Percentiles rank a stretch among this genome's conserved stretches.
phyloP scores from a whole-genome alignment of 1,140 invertebrate genomes.

The Ceratosolen solmsi region DNA sequence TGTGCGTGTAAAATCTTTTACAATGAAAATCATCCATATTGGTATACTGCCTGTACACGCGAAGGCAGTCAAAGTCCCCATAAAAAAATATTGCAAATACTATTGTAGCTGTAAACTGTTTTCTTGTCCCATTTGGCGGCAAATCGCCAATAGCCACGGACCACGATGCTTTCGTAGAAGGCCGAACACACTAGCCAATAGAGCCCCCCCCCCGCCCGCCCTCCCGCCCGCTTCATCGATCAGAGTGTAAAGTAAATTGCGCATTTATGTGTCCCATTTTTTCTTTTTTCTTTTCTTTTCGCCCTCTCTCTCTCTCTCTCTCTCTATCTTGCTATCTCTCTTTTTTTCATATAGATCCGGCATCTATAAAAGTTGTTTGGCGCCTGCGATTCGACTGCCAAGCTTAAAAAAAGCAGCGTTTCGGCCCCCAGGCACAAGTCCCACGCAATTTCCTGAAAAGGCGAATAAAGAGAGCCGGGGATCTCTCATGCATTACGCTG shows the following conservation, averaged over 20 bases:
- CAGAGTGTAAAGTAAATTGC: neutral
- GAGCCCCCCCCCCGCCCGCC: too few relatives aligned
- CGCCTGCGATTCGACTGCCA: too few relatives aligned
- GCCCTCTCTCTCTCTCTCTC: too few relatives aligned
- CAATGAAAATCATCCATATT: neutral
- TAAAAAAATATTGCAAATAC: neutral
- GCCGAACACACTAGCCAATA: neutral
- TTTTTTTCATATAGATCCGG: neutral
- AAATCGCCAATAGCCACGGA: neutral
- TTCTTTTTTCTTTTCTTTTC: too few relatives aligned
- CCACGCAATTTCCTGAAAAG: slow-evolving; percentile 39
- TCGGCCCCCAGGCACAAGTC: too few relatives aligned
- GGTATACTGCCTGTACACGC: neutral
- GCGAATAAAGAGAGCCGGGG: too few relatives aligned
- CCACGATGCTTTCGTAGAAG: neutral
- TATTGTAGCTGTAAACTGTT: neutral
- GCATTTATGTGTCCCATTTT: too few relatives aligned
- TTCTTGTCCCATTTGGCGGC: neutral
- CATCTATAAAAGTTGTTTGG: too few relatives aligned
- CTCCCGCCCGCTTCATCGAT: neutral
- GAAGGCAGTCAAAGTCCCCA: neutral
- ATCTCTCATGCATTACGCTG: neutral
- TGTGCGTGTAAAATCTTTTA: too few relatives aligned
- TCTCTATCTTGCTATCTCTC: too few relatives aligned
- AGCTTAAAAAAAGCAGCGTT: too few relatives aligned